A percentile compares a stretch with the other conserved stretches of the same genome.
These are phyloP conservation scores for Sminthurides aquaticus DNA, from an alignment of 2,888 invertebrate species.

Conservation along the genomic window DNA sequence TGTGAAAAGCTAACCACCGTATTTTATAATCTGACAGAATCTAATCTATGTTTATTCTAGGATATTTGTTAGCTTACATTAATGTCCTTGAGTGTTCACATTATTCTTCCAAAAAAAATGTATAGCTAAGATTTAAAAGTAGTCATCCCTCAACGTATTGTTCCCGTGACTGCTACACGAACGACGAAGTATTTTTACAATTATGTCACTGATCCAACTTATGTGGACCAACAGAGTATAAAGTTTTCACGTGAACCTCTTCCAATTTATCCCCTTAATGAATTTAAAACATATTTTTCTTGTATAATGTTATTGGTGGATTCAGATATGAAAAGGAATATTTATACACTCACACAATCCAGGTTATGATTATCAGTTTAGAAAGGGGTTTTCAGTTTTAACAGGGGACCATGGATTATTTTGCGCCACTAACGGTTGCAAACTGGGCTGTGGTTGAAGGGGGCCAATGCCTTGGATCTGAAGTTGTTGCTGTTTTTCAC, in stretches of 20 bases:
- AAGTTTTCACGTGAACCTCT: too few species aligned
- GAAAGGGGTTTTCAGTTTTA: constrained; percentile 41
- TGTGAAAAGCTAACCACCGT: too few species aligned
- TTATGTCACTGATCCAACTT: too few species aligned
- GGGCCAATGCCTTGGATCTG: constrained; percentile 26
- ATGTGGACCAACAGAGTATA: too few species aligned
- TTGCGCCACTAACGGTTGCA: constrained; percentile 22
- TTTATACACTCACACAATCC: background rate
- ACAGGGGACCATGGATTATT: constrained; percentile 44
- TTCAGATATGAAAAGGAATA: background rate
- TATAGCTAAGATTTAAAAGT: background rate
- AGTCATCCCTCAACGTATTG: background rate
- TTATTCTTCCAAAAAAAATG: too few species aligned
- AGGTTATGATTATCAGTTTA: constrained; percentile 14
- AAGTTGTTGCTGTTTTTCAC: constrained; percentile 41
- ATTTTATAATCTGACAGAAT: too few species aligned
- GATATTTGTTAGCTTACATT: too few species aligned
- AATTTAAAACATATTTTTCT: too few species aligned
- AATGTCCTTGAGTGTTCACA: too few species aligned
- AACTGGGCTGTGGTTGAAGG: background rate
- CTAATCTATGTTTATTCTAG: too few species aligned
- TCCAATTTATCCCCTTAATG: too few species aligned
- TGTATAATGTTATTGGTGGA: background rate
- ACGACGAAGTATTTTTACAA: background rate
- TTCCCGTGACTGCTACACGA: background rate